Percentiles rank a stretch among this genome's conserved stretches.
Evolutionary conservation across 2,888 invertebrate species (phyloP).

Genomic region (Acrobasis suavella): DNA sequence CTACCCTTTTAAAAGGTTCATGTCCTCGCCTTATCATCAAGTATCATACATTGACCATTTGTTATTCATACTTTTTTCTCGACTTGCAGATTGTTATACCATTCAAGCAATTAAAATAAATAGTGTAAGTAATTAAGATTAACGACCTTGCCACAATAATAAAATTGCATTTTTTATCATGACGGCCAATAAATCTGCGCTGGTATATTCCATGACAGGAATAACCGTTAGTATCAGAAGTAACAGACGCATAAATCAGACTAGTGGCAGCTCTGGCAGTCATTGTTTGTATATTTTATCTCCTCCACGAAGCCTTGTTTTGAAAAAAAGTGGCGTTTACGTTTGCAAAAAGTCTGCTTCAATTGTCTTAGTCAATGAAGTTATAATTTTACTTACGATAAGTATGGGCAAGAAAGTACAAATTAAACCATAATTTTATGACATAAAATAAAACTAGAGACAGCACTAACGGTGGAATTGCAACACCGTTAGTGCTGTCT

Average conservation of each 20-base stretch:
- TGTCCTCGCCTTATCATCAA: conserved; percentile 2
- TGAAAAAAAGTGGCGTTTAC: background rate
- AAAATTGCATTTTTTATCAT: conserved; percentile 5
- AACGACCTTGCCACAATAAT: background rate
- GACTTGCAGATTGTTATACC: background rate
- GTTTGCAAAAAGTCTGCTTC: too few species aligned
- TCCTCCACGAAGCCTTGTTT: background rate
- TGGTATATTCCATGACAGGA: conserved; percentile 13
- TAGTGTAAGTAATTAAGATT: conserved; percentile 1
- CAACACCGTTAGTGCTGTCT: too few species aligned
- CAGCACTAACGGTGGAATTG: too few species aligned
- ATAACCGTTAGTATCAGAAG: conserved; percentile 10
- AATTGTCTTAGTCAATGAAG: too few species aligned
- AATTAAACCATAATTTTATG: too few species aligned
- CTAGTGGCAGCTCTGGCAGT: conserved; percentile 10
- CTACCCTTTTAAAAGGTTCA: background rate
- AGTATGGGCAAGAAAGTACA: too few species aligned
- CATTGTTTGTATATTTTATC: conserved; percentile 7
- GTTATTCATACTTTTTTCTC: conserved; percentile 2
- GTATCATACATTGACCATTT: conserved; percentile 5
- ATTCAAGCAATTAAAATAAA: conserved; percentile 9
- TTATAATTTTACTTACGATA: too few species aligned
- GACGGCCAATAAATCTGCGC: conserved; percentile 2
- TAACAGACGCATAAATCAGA: conserved; percentile 22
- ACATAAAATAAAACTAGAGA: too few species aligned